These are phyloP conservation scores for Heliconius melpomene DNA, from an alignment of 1,140 invertebrate species.

Conservation along the genomic window DNA sequence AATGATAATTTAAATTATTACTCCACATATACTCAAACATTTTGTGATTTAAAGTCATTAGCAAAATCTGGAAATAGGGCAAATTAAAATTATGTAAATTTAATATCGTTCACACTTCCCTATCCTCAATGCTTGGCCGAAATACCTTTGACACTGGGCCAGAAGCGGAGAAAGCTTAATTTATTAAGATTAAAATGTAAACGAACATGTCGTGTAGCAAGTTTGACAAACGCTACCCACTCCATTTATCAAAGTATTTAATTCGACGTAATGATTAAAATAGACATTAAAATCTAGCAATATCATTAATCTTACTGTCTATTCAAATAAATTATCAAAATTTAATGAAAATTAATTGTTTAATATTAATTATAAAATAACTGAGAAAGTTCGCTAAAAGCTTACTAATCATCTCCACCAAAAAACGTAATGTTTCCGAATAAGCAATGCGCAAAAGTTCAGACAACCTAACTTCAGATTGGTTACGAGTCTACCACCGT, in stretches of 20 bases:
- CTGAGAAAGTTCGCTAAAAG: background rate
- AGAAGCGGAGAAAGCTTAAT: constrained; percentile 66
- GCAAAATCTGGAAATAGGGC: background rate
- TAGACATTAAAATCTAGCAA: background rate
- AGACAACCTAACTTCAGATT: too few species aligned
- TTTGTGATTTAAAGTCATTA: constrained; percentile 18
- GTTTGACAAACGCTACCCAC: constrained; percentile 52
- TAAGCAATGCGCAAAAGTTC: too few species aligned
- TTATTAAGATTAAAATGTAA: constrained; percentile 57
- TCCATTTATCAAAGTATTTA: constrained; percentile 45
- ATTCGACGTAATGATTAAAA: background rate
- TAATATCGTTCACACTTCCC: constrained; percentile 44
- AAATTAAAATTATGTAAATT: background rate
- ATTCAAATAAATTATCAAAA: background rate
- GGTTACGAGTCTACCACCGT: too few species aligned
- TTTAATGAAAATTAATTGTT: background rate
- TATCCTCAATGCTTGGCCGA: constrained; percentile 54
- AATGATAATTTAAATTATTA: background rate
- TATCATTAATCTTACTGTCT: background rate
- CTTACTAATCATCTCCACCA: background rate
- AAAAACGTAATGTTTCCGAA: background rate
- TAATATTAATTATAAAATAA: background rate
- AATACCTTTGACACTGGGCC: constrained; percentile 64
- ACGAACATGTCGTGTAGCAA: constrained; percentile 44
- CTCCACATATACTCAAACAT: constrained; percentile 16